These are phyloP conservation scores for Bufo bufo DNA, from an alignment of 2,113 vertebrate species.

Conservation along the genomic window DNA sequence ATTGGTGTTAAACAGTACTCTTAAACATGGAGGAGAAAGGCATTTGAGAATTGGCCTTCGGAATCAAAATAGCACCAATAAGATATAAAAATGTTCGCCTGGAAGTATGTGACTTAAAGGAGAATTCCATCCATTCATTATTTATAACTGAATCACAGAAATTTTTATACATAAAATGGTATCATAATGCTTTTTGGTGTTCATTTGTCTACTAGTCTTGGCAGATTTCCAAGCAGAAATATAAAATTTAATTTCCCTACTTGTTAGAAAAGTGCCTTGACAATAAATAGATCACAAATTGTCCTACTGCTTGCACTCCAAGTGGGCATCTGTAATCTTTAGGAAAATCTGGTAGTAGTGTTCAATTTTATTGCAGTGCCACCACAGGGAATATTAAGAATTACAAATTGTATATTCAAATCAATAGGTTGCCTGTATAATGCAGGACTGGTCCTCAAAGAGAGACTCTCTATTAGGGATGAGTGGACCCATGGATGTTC, in stretches of 20 bases:
- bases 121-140: neutral
- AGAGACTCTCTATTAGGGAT: too few relatives aligned
- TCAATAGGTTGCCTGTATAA: too few relatives aligned
- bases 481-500: too few relatives aligned
- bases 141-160: neutral
- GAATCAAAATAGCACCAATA: neutral
- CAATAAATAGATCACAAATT: too few relatives aligned
- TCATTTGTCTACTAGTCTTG: neutral
- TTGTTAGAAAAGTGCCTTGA: too few relatives aligned
- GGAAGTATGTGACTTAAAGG: neutral
- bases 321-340: too few relatives aligned
- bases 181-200: neutral
- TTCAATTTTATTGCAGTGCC: too few relatives aligned
- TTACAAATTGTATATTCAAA: too few relatives aligned
- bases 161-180: neutral
- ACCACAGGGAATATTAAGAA: too few relatives aligned
- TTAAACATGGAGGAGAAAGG: neutral
- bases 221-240: neutral
- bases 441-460: too few relatives aligned
- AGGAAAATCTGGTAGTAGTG: too few relatives aligned
- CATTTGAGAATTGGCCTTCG: constrained; percentile 34
- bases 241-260: neutral
- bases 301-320: too few relatives aligned
- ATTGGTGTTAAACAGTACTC: constrained; percentile 10
- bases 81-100: neutral